Evolutionary conservation across 2,888 invertebrate genomes (phyloP), one percentile per base, ranked within the genome.

Genomic region (Ectropis crepuscularia): DNA sequence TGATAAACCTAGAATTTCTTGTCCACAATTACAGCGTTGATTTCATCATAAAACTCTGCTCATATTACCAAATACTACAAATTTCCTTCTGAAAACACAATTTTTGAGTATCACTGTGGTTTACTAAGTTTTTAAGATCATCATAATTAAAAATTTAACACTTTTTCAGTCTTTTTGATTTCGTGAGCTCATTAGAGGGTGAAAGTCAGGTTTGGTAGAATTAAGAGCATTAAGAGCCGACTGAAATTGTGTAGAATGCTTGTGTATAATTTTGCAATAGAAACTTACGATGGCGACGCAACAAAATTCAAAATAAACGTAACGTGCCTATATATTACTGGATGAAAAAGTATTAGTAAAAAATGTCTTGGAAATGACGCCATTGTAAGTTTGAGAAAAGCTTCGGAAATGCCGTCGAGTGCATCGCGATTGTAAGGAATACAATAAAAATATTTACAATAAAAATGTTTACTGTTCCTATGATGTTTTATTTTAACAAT

Each of bases 401-500:
- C 87, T 88, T 87, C 73, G 77, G 78, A 79, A 82, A 66, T 68
- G 82, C 78, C 82, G 83, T 82, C 74, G 83, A 86, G 79, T 83
- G 86, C 86, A 85, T 87, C 83, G 89, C 87, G 86, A 87, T 81
- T 87, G 82, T 87, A 89, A 83, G 80, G 79, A 83, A 88, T 89
- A 91, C 87, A 91, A 91, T 90, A 91, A 91, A 85, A 86, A 87
- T 91, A 91, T 92, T 91, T 90, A 90, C 90, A 91, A 89, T 90
- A 90, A 90, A 90, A 89, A 92, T 90, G 91, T 92, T 92, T 91
- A 92, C 90, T 91, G 92, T 92, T 92, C 76, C 75, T 79, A 79
- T 76, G 80, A 63, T 81, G 63, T 90, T 88, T 90, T 76, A 86
- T 88, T 89, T 78, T 0, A 39, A 38, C 12, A 8, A 49, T 11